Percentiles rank a stretch among this genome's conserved stretches.
phyloP scores from a whole-genome alignment of 2,797 vertebrate species.

The Rhincodon typus region DNA sequence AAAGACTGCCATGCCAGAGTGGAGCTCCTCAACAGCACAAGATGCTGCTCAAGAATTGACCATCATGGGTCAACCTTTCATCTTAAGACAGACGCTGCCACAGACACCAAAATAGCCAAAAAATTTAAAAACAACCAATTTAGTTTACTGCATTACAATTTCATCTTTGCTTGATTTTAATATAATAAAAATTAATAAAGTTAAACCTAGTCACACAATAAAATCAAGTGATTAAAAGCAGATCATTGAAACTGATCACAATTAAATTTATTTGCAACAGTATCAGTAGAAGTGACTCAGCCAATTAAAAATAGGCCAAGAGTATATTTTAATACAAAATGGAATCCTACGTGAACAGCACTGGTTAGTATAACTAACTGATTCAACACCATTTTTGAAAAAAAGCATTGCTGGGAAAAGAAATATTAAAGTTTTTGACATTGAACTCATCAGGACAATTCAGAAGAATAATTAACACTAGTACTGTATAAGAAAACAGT shows the following conservation, averaged over 20 bases:
- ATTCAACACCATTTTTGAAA: background rate
- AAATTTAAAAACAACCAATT: background rate
- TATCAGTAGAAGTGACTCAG: background rate
- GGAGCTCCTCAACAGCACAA: too few relatives aligned
- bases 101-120: too few relatives aligned
- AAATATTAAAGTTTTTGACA: too few relatives aligned
- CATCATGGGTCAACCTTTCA: too few relatives aligned
- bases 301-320: background rate
- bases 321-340: background rate
- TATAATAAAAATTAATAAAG: background rate
- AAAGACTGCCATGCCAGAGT: too few relatives aligned
- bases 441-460: too few relatives aligned
- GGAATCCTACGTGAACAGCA: background rate
- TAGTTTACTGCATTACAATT: background rate
- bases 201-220: background rate
- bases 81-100: too few relatives aligned
- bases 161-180: background rate
- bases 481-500: too few relatives aligned
- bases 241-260: background rate
- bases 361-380: too few relatives aligned
- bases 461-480: too few relatives aligned
- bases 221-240: background rate
- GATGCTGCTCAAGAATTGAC: too few relatives aligned
- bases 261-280: background rate
- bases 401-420: too few relatives aligned